phyloP scores from a whole-genome alignment of 2,797 vertebrate species.

The Merluccius polli region DNA sequence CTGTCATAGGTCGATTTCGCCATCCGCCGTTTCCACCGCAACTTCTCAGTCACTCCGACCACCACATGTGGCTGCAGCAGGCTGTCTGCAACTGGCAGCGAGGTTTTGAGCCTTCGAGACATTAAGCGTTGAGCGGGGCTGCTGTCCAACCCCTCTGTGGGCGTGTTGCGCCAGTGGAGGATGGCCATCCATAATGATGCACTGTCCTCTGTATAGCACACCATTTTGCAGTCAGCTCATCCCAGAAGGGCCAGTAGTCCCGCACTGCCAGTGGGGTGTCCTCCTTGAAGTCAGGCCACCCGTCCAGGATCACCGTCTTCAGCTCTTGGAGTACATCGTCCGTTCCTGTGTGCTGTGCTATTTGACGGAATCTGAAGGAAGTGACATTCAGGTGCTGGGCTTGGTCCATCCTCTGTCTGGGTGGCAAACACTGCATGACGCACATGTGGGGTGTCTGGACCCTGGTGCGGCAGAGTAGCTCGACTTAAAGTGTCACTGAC shows the following conservation, averaged over 20 bases:
- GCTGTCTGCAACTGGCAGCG: not conserved
- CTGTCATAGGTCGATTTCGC: not conserved
- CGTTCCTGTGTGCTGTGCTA: too few species aligned
- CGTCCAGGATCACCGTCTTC: not conserved
- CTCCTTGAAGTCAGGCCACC: conserved; percentile 19
- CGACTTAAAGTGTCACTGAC: conserved; percentile 5
- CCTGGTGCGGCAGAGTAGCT: conserved; percentile 19
- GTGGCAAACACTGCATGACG: not conserved
- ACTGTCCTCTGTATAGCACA: conserved; percentile 17
- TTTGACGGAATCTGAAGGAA: too few species aligned
- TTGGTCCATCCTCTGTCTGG: conserved; percentile 5
- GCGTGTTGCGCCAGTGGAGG: not conserved
- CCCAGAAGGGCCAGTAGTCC: conserved; percentile 20
- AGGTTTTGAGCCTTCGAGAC: not conserved
- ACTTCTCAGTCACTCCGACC: not conserved
- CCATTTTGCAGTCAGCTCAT: conserved; percentile 23
- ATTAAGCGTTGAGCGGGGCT: not conserved
- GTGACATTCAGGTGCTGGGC: too few species aligned
- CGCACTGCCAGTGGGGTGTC: not conserved
- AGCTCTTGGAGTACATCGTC: not conserved
- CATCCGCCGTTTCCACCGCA: not conserved
- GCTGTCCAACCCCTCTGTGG: conserved; percentile 1
- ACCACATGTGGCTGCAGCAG: not conserved
- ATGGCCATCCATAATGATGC: conserved; percentile 10
- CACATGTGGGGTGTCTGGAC: conserved; percentile 8